Conservation (phyloP, 2,888 invertebrate species). For the Noctua janthe region DNA sequence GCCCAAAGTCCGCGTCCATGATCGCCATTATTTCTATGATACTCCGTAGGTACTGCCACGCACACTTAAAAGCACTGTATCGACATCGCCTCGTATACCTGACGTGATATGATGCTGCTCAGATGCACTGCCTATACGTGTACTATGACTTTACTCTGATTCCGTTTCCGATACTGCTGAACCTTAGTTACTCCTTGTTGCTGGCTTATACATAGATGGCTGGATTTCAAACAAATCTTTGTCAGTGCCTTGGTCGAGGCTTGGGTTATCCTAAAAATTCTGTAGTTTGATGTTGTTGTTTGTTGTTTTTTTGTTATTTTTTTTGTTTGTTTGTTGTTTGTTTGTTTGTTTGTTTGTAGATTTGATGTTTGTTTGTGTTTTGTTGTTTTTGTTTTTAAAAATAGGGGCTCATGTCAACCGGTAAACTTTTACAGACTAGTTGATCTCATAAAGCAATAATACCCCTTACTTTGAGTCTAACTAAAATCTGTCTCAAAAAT, state of each 20-base stretch:
- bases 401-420: neutral
- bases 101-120: neutral
- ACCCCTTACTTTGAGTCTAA: neutral
- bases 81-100: neutral
- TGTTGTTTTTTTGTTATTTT: too few relatives aligned
- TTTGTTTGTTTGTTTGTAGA: too few relatives aligned
- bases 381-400: neutral
- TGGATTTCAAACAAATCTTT: neutral
- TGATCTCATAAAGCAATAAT: neutral
- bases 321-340: too few relatives aligned
- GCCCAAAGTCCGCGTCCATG: neutral
- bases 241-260: neutral
- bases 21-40: neutral
- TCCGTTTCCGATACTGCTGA: neutral
- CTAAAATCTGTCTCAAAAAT: conserved; percentile 4
- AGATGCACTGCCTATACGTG: neutral
- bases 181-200: neutral
- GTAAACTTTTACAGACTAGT: neutral
- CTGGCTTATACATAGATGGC: neutral
- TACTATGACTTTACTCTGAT: neutral
- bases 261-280: neutral
- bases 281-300: too few relatives aligned
- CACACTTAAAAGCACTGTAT: neutral
- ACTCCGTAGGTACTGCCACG: neutral
- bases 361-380: too few relatives aligned